Evolutionary conservation across 2,113 vertebrate species (phyloP).

Genomic region (Macroglossus sobrinus): DNA sequence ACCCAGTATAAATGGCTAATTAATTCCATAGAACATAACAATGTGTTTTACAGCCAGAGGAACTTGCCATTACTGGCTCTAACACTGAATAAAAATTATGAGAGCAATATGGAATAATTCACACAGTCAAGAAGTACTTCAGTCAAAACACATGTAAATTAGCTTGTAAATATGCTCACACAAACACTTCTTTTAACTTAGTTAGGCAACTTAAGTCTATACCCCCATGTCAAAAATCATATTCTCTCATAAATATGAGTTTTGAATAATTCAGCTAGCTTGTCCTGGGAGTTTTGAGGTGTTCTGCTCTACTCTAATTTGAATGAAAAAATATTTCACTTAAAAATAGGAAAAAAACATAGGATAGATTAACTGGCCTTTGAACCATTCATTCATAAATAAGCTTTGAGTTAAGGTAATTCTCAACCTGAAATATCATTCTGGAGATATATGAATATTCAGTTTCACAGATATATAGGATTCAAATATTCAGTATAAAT

Average conservation of each 20-base stretch:
- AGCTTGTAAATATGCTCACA: background rate
- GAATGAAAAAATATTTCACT: background rate
- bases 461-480: background rate
- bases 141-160: background rate
- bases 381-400: background rate
- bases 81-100: constrained; percentile 16
- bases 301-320: background rate
- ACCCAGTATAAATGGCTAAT: constrained; percentile 4
- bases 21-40: background rate
- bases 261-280: background rate
- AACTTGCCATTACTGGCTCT: background rate
- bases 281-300: background rate
- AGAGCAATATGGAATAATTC: background rate
- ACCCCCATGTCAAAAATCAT: background rate
- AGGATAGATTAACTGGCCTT: background rate
- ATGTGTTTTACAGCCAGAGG: background rate
- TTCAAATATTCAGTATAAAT: background rate
- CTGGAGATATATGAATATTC: background rate
- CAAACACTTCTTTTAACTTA: background rate
- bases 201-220: background rate
- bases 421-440: background rate
- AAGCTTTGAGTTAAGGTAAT: background rate
- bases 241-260: background rate
- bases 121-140: background rate
- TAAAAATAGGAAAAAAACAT: background rate